Evolutionary conservation across 2,888 invertebrate genomes (phyloP).

Genomic region (Scaptomyza parva): DNA sequence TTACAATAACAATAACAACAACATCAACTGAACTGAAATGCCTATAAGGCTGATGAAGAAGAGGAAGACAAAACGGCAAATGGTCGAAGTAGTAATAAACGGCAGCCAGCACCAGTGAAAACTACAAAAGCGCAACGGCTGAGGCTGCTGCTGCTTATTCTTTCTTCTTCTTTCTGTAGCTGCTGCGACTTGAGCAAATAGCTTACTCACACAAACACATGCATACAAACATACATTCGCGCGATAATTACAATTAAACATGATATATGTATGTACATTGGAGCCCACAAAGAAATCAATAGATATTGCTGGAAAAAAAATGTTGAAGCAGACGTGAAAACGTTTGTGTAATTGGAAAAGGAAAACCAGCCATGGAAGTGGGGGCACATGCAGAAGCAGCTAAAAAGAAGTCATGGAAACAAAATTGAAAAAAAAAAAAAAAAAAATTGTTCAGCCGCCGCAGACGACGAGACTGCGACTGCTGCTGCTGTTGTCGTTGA

Average conservation of each 20-base stretch:
- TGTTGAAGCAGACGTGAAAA: conserved; percentile 46
- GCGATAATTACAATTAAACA: conserved; percentile 77
- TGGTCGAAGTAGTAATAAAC: conserved; percentile 37
- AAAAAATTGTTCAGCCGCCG: conserved; percentile 70
- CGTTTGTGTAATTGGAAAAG: conserved; percentile 63
- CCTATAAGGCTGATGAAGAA: conserved; percentile 25
- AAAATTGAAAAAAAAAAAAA: conserved; percentile 43
- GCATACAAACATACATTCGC: conserved; percentile 24
- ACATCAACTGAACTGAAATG: conserved; percentile 23
- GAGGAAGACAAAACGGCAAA: conserved; percentile 30
- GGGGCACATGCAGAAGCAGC: conserved; percentile 28
- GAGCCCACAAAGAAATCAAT: conserved; percentile 74
- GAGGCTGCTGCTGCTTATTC: conserved; percentile 55
- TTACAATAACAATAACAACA: conserved; percentile 48
- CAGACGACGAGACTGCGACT: conserved; percentile 69
- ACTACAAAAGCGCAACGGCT: conserved; percentile 71
- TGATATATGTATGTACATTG: conserved; percentile 49
- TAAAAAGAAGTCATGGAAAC: conserved; percentile 65
- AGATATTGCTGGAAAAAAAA: conserved; percentile 66
- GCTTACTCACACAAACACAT: conserved; percentile 25
- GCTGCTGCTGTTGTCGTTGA: too few relatives aligned
- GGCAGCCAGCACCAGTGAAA: conserved; percentile 35
- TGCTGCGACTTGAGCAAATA: conserved; percentile 46
- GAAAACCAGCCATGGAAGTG: conserved; percentile 49
- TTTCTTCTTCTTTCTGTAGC: conserved; percentile 23